Evolutionary conservation across 2,888 invertebrate genomes (phyloP).

Genomic region (Ryuthela nishihirai): DNA sequence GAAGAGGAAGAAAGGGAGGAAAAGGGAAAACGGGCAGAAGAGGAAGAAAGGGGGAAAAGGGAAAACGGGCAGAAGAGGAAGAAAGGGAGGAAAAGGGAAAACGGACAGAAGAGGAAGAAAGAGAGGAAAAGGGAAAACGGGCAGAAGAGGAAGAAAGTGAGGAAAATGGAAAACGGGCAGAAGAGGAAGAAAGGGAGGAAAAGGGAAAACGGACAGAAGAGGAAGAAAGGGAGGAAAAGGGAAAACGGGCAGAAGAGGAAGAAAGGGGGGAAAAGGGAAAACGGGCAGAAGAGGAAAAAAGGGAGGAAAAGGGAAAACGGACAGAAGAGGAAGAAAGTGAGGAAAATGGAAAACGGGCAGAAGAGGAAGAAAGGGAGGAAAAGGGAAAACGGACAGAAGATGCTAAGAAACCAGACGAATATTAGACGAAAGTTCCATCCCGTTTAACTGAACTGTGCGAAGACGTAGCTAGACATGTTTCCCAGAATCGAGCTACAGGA

Average conservation of each 20-base stretch:
- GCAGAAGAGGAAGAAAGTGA: neutral
- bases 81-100: neutral
- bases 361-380: neutral
- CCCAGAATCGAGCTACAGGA: too few species aligned
- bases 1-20: neutral
- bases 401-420: too few species aligned
- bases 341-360: neutral
- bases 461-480: too few species aligned
- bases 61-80: neutral
- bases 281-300: neutral
- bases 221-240: neutral
- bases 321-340: neutral
- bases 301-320: neutral
- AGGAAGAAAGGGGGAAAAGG: neutral
- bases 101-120: neutral
- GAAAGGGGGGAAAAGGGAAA: neutral
- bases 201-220: neutral
- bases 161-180: neutral
- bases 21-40: neutral
- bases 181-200: neutral
- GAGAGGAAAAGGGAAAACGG: neutral
- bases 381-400: neutral
- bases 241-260: neutral
- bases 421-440: too few species aligned
- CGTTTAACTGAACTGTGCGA: too few species aligned